Evolutionary conservation across 2,797 vertebrate species (phyloP).

Genomic region (Schizothorax lantsangensis): DNA sequence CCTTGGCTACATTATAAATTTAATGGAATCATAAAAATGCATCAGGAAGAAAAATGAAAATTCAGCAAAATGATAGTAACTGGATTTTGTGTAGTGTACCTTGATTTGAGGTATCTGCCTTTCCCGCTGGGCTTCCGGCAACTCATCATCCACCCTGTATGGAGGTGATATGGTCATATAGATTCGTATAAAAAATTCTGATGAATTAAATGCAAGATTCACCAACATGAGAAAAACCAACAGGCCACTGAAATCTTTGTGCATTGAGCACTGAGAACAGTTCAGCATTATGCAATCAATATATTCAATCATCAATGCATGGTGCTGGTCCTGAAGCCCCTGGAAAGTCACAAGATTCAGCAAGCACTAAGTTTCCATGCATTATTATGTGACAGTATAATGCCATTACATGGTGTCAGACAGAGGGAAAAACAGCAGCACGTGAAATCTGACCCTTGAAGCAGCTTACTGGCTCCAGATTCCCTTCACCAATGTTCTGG

Average conservation of each 20-base stretch:
- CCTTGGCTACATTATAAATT: constrained; percentile 74
- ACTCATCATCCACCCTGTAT: constrained; percentile 41
- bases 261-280: background rate
- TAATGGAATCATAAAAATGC: background rate
- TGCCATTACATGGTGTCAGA: constrained; percentile 35
- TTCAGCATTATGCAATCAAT: background rate
- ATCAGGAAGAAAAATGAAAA: background rate
- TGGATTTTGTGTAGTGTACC: constrained; percentile 40
- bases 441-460: constrained; percentile 70
- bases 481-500: constrained; percentile 35
- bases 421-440: constrained; percentile 68
- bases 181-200: background rate
- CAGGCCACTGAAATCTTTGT: background rate
- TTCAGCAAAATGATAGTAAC: background rate
- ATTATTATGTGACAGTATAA: constrained; percentile 19
- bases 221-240: constrained; percentile 10
- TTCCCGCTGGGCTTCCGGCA: constrained; percentile 10
- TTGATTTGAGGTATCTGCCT: constrained; percentile 47
- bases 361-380: background rate
- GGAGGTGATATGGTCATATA: background rate
- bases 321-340: background rate
- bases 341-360: constrained; percentile 30
- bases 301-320: background rate
- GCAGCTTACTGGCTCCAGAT: constrained; percentile 66
- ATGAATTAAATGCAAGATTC: constrained; percentile 9